Evolutionary conservation across 2,797 vertebrate genomes (phyloP), one percentile per base, ranked within the genome.

Genomic region (Tapera naevia): DNA sequence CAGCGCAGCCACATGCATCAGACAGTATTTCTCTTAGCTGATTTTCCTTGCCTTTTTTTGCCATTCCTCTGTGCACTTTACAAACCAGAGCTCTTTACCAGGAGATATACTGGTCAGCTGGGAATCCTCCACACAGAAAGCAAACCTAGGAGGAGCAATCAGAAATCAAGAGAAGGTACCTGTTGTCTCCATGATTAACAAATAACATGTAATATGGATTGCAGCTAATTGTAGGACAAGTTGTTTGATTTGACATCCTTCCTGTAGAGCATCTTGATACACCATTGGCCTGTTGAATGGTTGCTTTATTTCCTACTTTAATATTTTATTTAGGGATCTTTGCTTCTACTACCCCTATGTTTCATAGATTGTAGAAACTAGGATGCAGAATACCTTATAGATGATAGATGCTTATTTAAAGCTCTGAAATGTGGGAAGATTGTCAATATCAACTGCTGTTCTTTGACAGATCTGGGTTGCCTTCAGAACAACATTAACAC

Each of bases 51-150:
- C 99, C 99, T n/a, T 97, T 69, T 98, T 98, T 92, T 98, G 98
- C 99, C 99, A 99, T 32, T 98, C 98, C 62, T 99, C 98, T 22
- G 95, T 97, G 89, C 99, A 99, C 95, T 99, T 99, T 39, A 97
- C 84, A 48, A 98, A 99, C 64, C 97, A 98, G 83, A 99, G 84
- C 5, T 98, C 98, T 39, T 97, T 98, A 6, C 99, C 99, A 7
- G 99, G 99, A 28, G 98, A 96, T 74, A 99, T 98, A n/a, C 97
- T 97, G 3, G 96, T 99, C 18, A 94, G 83, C 70, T 93, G 97
- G 80, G 41, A 94, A 73, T 99, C 98, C 96, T 99, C 97, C 22
- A 97, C 98, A 83, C 99, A 99, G 91, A 99, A 99, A 0, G 98
- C 98, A 96, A 99, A 97, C 94, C 99, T 99, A 91, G 33, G 22